These are phyloP conservation scores for Eubucco bourcierii DNA, from an alignment of 2,113 vertebrate genomes.

Conservation along the genomic window DNA sequence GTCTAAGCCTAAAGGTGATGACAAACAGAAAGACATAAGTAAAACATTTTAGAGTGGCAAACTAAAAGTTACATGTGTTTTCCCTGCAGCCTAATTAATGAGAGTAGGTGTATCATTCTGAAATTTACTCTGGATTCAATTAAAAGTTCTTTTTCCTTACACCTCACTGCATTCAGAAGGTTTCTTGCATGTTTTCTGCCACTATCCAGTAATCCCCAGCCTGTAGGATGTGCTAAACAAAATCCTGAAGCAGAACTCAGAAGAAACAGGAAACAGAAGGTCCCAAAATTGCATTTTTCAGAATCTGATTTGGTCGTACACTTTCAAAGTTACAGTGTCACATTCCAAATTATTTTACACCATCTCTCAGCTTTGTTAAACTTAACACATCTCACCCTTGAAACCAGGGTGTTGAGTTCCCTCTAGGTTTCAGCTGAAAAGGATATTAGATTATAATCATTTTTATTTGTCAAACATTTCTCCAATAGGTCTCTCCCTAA, in stretches of 20 bases:
- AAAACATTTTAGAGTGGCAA: neutral
- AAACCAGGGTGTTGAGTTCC: neutral
- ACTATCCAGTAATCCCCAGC: neutral
- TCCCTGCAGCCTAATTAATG: neutral
- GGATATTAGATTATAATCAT: neutral
- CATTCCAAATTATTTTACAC: conserved; percentile 5
- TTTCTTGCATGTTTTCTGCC: neutral
- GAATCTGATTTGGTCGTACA: neutral
- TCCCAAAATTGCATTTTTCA: neutral
- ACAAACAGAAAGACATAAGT: neutral
- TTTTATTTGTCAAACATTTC: conserved; percentile 23
- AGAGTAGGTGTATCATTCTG: neutral
- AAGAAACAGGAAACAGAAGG: neutral
- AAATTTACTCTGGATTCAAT: conserved; percentile 2
- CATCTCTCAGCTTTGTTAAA: neutral
- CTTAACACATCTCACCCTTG: neutral
- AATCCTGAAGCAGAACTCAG: neutral
- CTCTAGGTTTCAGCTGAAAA: conserved; percentile 19
- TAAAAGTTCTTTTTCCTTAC: neutral
- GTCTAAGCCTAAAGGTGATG: neutral
- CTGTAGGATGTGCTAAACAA: neutral
- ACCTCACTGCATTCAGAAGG: neutral
- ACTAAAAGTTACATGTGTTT: neutral
- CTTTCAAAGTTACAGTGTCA: neutral
- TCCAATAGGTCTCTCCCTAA: neutral